Base-by-base conservation (phyloP, 92 coral and sea anemone species). In the Umimayanthus chanpuru region DNA sequence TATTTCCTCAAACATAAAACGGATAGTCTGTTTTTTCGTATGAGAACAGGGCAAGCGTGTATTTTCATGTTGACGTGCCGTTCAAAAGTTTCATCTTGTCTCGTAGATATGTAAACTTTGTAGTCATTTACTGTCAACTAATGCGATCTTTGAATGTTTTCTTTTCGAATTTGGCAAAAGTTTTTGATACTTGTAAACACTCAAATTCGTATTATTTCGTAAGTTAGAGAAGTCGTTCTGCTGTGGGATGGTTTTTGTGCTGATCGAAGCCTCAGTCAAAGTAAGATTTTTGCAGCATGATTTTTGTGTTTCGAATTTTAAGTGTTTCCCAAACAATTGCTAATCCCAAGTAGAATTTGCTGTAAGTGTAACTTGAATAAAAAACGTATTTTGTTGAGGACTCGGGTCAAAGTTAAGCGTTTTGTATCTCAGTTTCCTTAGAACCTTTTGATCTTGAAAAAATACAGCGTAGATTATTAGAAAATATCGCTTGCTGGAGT, bases 281-380 rank as follows among this genome's bases (percentile, higher is more conserved):
- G 68, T 26, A 61, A 61, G 68, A 61, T 61, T 20, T 61, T 61
- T 61, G 18, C 65, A 20, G 23, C 65, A 56, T 56, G 65, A 56
- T 56, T 56, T 56, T 56, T 21, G 11, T 61, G 68, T 61, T 61
- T 61, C 26, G 68, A 61, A 7, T 61, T 61, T 61, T 26, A 86
- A 81, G 72, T 75, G 82, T 75, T 26, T 32, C 75, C 67, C 10
- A 86, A 68, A 86, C 61, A 53, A 23, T 38, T 12, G 8, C 8
- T 56, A 15, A 20, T 61, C 25, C 68, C 7, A 61, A 61, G 9
- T 61, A 61, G 68, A 61, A 16, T 23, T 23, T 61, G 5, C 68
- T 61, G 18, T 21, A 44, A 44, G 6, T 44, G 9, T 56, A 56
- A 14, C 23, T 9, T 9, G 64, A 14, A 56, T 56, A 56, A 15